phyloP scores from a whole-genome alignment of 2,888 invertebrate species.

The Ecliptopera silaceata region DNA sequence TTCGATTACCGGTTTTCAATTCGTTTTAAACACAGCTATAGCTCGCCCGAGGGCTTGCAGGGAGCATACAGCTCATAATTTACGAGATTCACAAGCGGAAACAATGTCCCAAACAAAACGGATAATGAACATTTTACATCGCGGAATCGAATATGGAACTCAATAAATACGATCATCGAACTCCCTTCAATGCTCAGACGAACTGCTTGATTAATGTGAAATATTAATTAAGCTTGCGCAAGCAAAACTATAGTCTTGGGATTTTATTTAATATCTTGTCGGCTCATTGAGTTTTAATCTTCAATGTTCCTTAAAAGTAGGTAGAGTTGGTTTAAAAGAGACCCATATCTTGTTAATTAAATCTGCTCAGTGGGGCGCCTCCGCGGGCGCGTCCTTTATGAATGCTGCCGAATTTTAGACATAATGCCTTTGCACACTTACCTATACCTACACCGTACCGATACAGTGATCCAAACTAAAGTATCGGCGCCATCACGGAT shows the following conservation, averaged over 20 bases:
- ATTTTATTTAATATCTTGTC: constrained; percentile 66
- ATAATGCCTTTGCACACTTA: constrained; percentile 14
- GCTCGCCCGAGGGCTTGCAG: constrained; percentile 68
- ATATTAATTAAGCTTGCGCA: constrained; percentile 45
- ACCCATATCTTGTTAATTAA: constrained; percentile 82
- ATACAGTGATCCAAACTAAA: too few relatives aligned
- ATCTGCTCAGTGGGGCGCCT: constrained; percentile 77
- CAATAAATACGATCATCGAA: constrained; percentile 58
- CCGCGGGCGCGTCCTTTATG: constrained; percentile 57
- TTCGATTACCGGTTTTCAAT: constrained; percentile 82
- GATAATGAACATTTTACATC: constrained; percentile 76
- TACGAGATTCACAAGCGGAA: constrained; percentile 72
- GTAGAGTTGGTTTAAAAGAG: constrained; percentile 77
- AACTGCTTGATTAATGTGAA: constrained; percentile 27
- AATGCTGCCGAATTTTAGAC: constrained; percentile 74
- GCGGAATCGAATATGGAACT: constrained; percentile 67
- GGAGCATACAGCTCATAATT: constrained; percentile 77
- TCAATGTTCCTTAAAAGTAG: constrained; percentile 74
- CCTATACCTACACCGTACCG: too few relatives aligned
- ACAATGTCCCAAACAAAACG: constrained; percentile 75
- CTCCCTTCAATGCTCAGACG: constrained; percentile 21
- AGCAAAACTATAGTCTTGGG: constrained; percentile 54
- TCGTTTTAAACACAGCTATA: constrained; percentile 73
- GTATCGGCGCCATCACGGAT: too few relatives aligned
- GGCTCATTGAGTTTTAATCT: constrained; percentile 77